phyloP scores from a whole-genome alignment of 2,113 vertebrate genomes.

The Oreochromis niloticus region DNA sequence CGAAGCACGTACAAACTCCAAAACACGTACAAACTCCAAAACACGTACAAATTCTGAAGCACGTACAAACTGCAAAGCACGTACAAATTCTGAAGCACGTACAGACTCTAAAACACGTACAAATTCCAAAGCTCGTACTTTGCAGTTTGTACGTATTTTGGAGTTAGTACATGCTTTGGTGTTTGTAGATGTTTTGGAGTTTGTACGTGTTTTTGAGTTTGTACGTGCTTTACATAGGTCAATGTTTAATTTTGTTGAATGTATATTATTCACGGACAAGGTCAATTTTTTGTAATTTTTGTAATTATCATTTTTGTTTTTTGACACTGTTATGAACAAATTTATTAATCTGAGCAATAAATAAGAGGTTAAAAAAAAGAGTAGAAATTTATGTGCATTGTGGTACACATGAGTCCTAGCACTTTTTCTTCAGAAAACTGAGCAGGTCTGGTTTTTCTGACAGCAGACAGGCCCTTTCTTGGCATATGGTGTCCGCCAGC shows the following conservation, averaged over 20 bases:
- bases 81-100: too few relatives aligned
- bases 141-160: too few relatives aligned
- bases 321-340: not conserved
- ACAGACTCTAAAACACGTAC: too few relatives aligned
- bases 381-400: not conserved
- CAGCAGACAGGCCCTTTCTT: not conserved
- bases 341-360: not conserved
- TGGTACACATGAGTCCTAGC: not conserved
- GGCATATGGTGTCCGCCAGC: not conserved
- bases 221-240: not conserved
- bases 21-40: too few relatives aligned
- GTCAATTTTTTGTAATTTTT: not conserved
- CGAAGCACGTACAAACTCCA: too few relatives aligned
- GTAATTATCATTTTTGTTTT: not conserved
- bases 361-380: not conserved
- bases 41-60: too few relatives aligned
- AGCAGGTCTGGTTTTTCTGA: not conserved
- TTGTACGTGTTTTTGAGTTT: too few relatives aligned
- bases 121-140: too few relatives aligned
- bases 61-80: too few relatives aligned
- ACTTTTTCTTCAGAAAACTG: not conserved
- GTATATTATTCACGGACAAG: not conserved
- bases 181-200: too few relatives aligned
- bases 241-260: not conserved
- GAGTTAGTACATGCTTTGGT: too few relatives aligned